Conservation (phyloP, 2,888 invertebrate species). For the Ennomos fuscantarius region DNA sequence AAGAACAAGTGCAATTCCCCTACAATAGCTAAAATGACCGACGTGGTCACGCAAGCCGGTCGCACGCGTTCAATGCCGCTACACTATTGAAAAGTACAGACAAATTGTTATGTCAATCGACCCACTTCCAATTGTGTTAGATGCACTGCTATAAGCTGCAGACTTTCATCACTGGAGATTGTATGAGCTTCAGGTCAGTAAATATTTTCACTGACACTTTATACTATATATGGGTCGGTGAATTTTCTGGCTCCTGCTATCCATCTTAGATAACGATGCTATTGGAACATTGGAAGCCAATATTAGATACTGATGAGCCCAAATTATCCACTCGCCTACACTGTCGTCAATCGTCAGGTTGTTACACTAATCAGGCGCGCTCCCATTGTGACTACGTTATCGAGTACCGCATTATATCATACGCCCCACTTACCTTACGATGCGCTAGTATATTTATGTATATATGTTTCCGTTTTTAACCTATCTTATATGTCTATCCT, state of each 20-base stretch:
- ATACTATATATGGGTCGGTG: too few species aligned
- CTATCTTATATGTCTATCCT: constrained; percentile 1
- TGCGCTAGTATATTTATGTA: neutral
- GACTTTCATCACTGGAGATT: neutral
- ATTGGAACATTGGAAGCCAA: too few species aligned
- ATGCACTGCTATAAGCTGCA: constrained; percentile 1
- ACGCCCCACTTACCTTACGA: constrained; percentile 22
- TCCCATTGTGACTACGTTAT: constrained; percentile 5
- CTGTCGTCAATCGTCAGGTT: neutral
- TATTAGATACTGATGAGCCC: neutral
- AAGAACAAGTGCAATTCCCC: constrained; percentile 3
- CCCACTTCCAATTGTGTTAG: constrained; percentile 13
- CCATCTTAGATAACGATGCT: too few species aligned
- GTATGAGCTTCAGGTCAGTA: too few species aligned
- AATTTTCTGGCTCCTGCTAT: too few species aligned
- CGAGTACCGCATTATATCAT: constrained; percentile 22
- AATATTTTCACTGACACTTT: too few species aligned
- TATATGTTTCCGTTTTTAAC: constrained; percentile 11
- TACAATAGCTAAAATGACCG: constrained; percentile 14
- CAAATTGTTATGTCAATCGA: constrained; percentile 15
- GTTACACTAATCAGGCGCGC: constrained; percentile 9
- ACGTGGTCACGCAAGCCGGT: constrained; percentile 18
- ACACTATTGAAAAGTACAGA: constrained; percentile 5
- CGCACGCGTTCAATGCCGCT: constrained; percentile 25
- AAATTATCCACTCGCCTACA: neutral